Percentiles rank a stretch among this genome's conserved stretches.
Conservation (phyloP, 2,888 invertebrate genomes). For the Drosophila picticornis region DNA sequence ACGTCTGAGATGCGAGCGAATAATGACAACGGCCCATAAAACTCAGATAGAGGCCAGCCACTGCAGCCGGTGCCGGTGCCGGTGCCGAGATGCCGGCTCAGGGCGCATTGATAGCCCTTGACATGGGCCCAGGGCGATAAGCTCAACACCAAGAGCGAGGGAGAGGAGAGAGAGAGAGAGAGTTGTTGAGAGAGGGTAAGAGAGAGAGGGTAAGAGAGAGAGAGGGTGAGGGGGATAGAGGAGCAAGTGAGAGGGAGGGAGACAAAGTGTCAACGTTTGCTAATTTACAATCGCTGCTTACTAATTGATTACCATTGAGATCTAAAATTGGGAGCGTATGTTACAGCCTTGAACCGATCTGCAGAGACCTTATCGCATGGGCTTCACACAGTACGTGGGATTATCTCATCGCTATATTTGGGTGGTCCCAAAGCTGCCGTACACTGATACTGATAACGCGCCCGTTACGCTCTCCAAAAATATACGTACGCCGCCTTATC, state of each 20-base stretch:
- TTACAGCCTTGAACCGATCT: neutral
- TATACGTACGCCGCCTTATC: conserved; percentile 6
- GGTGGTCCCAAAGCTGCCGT: conserved; percentile 20
- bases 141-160: neutral
- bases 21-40: conserved; percentile 34
- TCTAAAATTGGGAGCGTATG: neutral
- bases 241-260: neutral
- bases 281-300: conserved; percentile 64
- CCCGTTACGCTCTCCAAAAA: conserved; percentile 8
- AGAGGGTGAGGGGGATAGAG: neutral
- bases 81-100: conserved; percentile 33
- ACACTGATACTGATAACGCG: neutral
- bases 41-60: conserved; percentile 14
- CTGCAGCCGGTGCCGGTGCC: conserved; percentile 18
- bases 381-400: neutral
- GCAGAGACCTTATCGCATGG: conserved; percentile 13
- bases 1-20: conserved; percentile 54
- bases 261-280: conserved; percentile 54
- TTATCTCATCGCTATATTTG: conserved; percentile 29
- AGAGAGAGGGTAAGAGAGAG: neutral
- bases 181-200: neutral
- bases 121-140: conserved; percentile 57
- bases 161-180: neutral
- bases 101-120: conserved; percentile 74
- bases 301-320: conserved; percentile 65